Base-by-base conservation (phyloP, 2,888 invertebrate species). In the Cephus sareptanus region DNA sequence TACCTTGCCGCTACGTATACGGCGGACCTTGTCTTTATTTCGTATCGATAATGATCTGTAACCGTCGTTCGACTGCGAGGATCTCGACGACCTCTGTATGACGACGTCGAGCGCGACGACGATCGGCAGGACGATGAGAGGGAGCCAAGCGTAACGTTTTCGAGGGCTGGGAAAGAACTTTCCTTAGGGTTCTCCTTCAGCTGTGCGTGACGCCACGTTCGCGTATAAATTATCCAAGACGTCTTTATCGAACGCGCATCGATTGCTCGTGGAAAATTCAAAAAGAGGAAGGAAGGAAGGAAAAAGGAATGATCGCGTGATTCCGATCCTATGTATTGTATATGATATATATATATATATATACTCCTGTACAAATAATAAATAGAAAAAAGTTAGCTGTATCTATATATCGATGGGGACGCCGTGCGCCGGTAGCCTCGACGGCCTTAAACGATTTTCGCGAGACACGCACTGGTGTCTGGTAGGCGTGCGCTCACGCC, bases 41-140 rank as follows among this genome's bases (percentile, higher is more conserved):
- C 86, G 83, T 87, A 91, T 91, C 91, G 91, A 91, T 90, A 90
- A 87, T 90, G 87, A 91, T 91, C 91, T 89, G 86, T 87, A 89
- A 89, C 90, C 87, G 90, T 87, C 87, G 85, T 74, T 74, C 74
- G 74, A 34, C 31, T 13, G 34, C 34, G 34, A 13, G 56, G 56
- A 56, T 30, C 34, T 15, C 35, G 23, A 9, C 35, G n/a, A 30
- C 74, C 83, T 81, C 40, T 74, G 9, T 56, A 78, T 76, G 79
- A 83, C 79, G 82, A 80, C 81, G 80, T 81, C 81, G 80, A 81
- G 81, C 81, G 83, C 82, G 84, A 85, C 83, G 80, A 71, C 56
- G 23, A 23, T 56, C 56, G 56, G 56, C 23, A 56, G 56, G 23
- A 56, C 23, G 56, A 56, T 9, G 56, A 56, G 56, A 56, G 23